Base-by-base conservation (phyloP, 2,888 invertebrate genomes). In the Calliopum simillimum region DNA sequence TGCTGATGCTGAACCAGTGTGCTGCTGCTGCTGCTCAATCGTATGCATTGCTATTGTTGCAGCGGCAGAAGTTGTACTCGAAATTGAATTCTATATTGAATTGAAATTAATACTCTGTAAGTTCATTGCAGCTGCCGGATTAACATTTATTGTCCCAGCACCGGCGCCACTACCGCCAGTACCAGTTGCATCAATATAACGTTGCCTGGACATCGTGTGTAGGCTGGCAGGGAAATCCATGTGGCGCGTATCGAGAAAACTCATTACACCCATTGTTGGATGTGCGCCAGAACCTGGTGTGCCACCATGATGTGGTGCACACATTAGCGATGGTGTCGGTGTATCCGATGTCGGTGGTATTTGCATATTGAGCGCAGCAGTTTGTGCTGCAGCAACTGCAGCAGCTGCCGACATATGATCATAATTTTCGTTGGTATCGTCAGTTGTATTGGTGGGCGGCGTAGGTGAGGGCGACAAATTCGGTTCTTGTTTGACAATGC, bases 61-160 rank as follows among this genome's bases (percentile, higher is more conserved):
- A 75, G 76, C 73, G 49, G 77, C 77, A 76, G 75, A 74, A 68
- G 76, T 77, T 68, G 80, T 78, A 77, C 78, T 81, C 70, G 84
- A 79, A 76, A 83, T 79, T 78, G 83, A 80, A 80, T 83, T 82
- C 92, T 91, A 93, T 89, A 93, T 91, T 81, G 92, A 90, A 84
- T 92, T 93, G 79, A 93, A 93, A 85, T 92, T 93, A 73, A 94
- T 89, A 76, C 91, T 92, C 81, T 93, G 91, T 81, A 92, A 89
- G 86, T 92, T 92, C 81, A 93, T 89, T 75, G 91, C 90, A 56
- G 89, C 87, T 61, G 89, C 87, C 77, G 87, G 87, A 85, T 90
- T 90, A 13, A 87, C 85, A 70, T 87, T 87, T 59, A 87, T 86
- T 53, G 84, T 81, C 71, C 83, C 84, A 70, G 80, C 73, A n/a